Conservation (phyloP, 2,113 vertebrate species). For the Festucalex cinctus region DNA sequence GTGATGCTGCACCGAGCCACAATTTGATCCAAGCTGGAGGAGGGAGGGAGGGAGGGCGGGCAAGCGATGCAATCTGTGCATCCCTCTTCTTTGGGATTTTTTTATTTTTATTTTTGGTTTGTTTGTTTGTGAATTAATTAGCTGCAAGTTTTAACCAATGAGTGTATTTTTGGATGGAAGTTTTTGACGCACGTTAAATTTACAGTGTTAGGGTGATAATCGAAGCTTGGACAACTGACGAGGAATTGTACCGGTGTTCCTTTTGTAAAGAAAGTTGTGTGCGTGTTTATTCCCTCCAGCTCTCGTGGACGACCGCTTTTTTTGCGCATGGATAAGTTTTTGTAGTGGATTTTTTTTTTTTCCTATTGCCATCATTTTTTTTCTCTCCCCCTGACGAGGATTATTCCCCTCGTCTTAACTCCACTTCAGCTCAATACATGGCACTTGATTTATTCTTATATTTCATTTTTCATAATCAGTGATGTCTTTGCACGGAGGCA, state of each 20-base stretch:
- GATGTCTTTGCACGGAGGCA: conserved; percentile 72
- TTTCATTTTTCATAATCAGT: conserved; percentile 63
- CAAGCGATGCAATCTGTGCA: conserved; percentile 57
- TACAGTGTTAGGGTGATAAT: conserved; percentile 47
- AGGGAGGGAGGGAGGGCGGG: conserved; percentile 68
- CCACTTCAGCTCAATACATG: conserved; percentile 66
- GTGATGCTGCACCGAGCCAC: conserved; percentile 75
- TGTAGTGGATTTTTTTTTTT: conserved; percentile 38
- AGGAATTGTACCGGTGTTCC: conserved; percentile 66
- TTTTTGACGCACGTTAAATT: conserved; percentile 31
- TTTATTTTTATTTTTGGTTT: neutral
- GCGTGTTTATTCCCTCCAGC: conserved; percentile 35
- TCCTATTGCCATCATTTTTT: conserved; percentile 33
- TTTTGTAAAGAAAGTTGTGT: conserved; percentile 59
- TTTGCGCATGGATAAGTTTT: conserved; percentile 33
- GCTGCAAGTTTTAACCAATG: conserved; percentile 19
- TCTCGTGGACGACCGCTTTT: conserved; percentile 65
- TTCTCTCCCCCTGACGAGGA: conserved; percentile 62
- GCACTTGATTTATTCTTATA: conserved; percentile 56
- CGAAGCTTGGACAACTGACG: conserved; percentile 57
- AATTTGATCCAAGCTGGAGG: conserved; percentile 70
- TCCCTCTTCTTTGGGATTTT: conserved; percentile 49
- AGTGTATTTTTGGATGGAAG: conserved; percentile 53
- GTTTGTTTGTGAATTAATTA: conserved; percentile 28
- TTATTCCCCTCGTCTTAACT: conserved; percentile 33